Percentiles rank a stretch among this genome's conserved stretches.
phyloP scores from a whole-genome alignment of 2,113 vertebrate genomes.

The Dissostichus mawsoni region DNA sequence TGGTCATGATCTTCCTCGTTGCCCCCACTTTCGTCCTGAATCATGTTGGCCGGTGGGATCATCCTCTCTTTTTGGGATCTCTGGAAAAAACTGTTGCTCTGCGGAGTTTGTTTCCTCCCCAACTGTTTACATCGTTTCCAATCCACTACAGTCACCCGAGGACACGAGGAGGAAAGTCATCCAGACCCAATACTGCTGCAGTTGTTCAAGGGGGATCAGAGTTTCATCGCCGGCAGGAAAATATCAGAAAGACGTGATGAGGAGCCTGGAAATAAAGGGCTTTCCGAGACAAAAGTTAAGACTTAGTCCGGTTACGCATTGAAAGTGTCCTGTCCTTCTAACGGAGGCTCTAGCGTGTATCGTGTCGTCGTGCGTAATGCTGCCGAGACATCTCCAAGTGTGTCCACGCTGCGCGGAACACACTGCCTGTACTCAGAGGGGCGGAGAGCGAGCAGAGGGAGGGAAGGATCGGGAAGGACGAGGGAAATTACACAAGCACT shows the following conservation, averaged over 20 bases:
- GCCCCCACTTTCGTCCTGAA: slow-evolving; percentile 78
- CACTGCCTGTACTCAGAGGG: slow-evolving; percentile 36
- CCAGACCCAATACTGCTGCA: slow-evolving; percentile 19
- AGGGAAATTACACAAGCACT: slow-evolving; percentile 44
- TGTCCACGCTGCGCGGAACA: slow-evolving; percentile 57
- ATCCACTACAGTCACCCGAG: slow-evolving; percentile 39
- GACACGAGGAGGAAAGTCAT: slow-evolving; percentile 26
- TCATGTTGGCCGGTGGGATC: slow-evolving; percentile 82
- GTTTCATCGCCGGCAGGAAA: slow-evolving; percentile 14
- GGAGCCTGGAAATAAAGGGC: neutral
- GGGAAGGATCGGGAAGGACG: slow-evolving; percentile 45
- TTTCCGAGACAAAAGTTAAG: slow-evolving; percentile 18
- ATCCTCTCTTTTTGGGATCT: slow-evolving; percentile 68
- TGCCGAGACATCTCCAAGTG: slow-evolving; percentile 67
- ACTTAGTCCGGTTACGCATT: neutral
- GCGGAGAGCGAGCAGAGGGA: slow-evolving; percentile 50
- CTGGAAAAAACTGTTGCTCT: slow-evolving; percentile 37
- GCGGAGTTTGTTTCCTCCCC: slow-evolving; percentile 30
- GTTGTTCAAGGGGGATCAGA: neutral
- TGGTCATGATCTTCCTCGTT: slow-evolving; percentile 79
- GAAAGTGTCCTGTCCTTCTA: slow-evolving; percentile 9
- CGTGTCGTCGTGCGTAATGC: slow-evolving; percentile 59
- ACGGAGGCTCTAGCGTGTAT: neutral
- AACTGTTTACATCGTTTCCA: slow-evolving; percentile 58
- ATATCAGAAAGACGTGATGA: neutral